Evolutionary conservation across 2,797 vertebrate genomes (phyloP).

Genomic region (Paguma larvata): DNA sequence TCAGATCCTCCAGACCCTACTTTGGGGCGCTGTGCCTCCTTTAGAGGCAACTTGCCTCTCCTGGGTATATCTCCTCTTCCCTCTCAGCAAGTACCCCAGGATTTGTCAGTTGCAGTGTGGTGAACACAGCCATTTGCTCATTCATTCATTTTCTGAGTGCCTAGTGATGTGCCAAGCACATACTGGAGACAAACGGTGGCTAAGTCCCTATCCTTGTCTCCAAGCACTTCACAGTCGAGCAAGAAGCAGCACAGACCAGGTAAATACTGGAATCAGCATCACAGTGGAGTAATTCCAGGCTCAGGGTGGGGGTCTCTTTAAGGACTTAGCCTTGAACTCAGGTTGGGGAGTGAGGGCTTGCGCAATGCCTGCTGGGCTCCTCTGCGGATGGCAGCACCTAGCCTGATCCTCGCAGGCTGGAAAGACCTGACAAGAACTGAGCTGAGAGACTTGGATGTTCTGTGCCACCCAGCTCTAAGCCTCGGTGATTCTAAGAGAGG

Average conservation of each 20-base stretch:
- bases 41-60: background rate
- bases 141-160: background rate
- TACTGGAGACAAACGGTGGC: background rate
- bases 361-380: background rate
- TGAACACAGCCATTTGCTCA: background rate
- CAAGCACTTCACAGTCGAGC: background rate
- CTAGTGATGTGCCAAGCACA: background rate
- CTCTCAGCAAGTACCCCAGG: background rate
- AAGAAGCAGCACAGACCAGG: background rate
- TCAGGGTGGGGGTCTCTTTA: background rate
- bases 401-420: background rate
- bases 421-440: background rate
- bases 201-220: background rate
- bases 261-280: background rate
- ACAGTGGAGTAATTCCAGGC: background rate
- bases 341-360: background rate
- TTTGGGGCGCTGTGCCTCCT: no score
- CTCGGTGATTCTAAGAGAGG: constrained; percentile 11
- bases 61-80: background rate
- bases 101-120: background rate
- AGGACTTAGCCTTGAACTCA: background rate
- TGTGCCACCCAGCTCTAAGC: background rate
- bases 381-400: background rate
- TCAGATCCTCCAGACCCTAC: background rate
- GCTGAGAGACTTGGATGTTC: background rate